Evolutionary conservation across 2,888 invertebrate species (phyloP).

Genomic region (Spialia ferax): DNA sequence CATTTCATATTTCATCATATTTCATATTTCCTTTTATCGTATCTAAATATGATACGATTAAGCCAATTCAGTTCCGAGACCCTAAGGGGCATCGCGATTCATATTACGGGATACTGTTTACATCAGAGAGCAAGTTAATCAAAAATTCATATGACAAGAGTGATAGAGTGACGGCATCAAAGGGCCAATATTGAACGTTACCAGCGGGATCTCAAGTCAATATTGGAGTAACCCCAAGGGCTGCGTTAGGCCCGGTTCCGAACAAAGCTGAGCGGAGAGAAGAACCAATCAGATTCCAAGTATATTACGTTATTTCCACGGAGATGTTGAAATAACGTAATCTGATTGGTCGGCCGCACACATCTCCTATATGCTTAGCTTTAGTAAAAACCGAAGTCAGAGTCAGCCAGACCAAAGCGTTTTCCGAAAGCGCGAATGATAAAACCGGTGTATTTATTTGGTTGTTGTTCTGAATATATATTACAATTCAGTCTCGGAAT

Average conservation of each 20-base stretch:
- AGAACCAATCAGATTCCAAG: too few species aligned
- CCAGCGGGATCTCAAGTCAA: neutral
- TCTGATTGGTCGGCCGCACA: too few species aligned
- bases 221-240: slow-evolving; percentile 6
- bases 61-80: neutral
- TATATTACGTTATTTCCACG: too few species aligned
- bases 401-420: neutral
- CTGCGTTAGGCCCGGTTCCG: too few species aligned
- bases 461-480: neutral
- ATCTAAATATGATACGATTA: neutral
- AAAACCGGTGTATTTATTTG: neutral
- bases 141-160: slow-evolving; percentile 6
- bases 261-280: too few species aligned
- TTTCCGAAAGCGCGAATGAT: neutral
- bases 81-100: neutral
- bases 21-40: too few species aligned
- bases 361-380: too few species aligned
- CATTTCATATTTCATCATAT: neutral
- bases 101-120: neutral
- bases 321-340: too few species aligned
- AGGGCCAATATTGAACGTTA: neutral
- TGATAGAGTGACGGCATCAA: slow-evolving; percentile 10
- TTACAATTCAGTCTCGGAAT: neutral
- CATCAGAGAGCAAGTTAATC: neutral
- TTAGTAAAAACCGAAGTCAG: too few species aligned